These are phyloP conservation scores for Amitus sp. DNA, from an alignment of 2,888 invertebrate species.

Conservation along the genomic window DNA sequence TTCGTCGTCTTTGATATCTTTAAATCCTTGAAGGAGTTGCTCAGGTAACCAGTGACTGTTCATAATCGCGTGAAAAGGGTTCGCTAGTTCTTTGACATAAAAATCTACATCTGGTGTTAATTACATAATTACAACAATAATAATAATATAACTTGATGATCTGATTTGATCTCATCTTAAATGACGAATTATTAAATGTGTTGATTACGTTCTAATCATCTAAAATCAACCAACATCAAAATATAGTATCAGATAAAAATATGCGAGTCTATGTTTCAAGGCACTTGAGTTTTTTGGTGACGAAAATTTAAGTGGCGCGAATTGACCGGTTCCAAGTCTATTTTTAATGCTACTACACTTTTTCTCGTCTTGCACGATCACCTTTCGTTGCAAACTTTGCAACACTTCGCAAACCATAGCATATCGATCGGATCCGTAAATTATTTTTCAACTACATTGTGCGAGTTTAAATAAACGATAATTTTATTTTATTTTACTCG, in stretches of 20 bases:
- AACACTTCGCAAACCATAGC: too few relatives aligned
- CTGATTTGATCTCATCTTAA: constrained; percentile 44
- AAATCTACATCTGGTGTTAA: constrained; percentile 50
- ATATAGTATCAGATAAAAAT: too few relatives aligned
- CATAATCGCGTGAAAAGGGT: constrained; percentile 32
- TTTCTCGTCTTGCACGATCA: constrained; percentile 22
- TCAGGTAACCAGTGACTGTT: constrained; percentile 36
- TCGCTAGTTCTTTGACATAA: constrained; percentile 31
- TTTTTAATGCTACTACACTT: constrained; percentile 1
- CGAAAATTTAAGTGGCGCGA: constrained; percentile 15
- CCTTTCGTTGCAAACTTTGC: constrained; percentile 19
- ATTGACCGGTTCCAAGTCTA: constrained; percentile 10
- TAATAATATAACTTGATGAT: constrained; percentile 45
- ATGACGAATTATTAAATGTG: constrained; percentile 7
- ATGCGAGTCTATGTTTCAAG: constrained; percentile 13
- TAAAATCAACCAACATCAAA: too few relatives aligned
- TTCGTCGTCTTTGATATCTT: constrained; percentile 23
- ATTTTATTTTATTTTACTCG: too few relatives aligned
- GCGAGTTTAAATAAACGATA: too few relatives aligned
- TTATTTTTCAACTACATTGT: too few relatives aligned
- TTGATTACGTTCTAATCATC: too few relatives aligned
- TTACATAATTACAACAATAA: constrained; percentile 56
- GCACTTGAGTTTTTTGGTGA: constrained; percentile 6
- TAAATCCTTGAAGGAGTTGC: constrained; percentile 18
- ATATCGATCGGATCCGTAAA: too few relatives aligned